Evolutionary conservation across 1,140 invertebrate genomes (phyloP).

Genomic region (Arctopsyche grandis): DNA sequence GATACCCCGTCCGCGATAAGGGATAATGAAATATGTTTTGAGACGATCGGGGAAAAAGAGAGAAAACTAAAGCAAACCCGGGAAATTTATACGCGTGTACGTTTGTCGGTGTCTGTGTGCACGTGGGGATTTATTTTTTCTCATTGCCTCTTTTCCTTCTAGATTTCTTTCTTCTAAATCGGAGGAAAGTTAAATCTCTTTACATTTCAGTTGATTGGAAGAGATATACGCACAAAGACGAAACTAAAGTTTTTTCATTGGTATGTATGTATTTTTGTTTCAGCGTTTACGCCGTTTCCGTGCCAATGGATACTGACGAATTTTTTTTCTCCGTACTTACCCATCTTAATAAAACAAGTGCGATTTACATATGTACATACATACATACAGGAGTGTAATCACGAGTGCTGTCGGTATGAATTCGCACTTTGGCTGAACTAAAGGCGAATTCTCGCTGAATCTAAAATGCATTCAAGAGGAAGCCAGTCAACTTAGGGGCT

Average conservation of each 20-base stretch:
- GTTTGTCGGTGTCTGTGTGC: neutral
- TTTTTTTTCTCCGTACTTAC: too few relatives aligned
- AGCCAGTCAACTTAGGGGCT: neutral
- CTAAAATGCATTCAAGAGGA: slow-evolving; percentile 3
- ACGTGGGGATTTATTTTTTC: neutral
- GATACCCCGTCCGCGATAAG: neutral
- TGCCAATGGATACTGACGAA: neutral
- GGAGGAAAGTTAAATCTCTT: slow-evolving; percentile 32
- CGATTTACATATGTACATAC: too few relatives aligned
- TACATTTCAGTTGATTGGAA: slow-evolving; percentile 40
- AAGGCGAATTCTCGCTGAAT: neutral
- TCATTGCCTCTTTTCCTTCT: neutral
- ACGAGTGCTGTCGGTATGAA: neutral
- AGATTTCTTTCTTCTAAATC: slow-evolving; percentile 7
- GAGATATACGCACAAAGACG: slow-evolving; percentile 34
- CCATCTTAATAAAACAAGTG: neutral
- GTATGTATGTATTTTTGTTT: slow-evolving; percentile 28
- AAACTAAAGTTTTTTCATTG: slow-evolving; percentile 15
- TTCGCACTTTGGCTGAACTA: neutral
- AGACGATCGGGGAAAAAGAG: neutral
- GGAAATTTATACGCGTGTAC: neutral
- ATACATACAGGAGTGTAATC: neutral
- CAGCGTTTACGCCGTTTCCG: neutral
- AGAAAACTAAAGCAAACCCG: neutral
- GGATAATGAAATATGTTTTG: neutral